Percentiles rank a stretch among this genome's conserved stretches.
Evolutionary conservation across 1,140 invertebrate genomes (phyloP).

Genomic region (Drosophila willistoni): DNA sequence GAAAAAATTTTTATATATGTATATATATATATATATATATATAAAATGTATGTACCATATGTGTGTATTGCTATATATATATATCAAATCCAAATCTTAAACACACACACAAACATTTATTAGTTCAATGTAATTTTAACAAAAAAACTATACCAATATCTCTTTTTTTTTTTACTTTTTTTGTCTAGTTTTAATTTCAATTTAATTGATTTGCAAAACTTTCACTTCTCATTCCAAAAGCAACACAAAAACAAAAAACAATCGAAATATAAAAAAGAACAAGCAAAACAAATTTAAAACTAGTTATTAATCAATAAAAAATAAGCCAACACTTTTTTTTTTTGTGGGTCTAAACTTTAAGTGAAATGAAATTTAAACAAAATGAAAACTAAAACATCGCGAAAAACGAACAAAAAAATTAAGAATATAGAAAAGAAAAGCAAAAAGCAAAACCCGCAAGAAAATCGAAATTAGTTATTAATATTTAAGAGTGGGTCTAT

Average conservation of each 20-base stretch:
- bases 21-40: conserved; percentile 41
- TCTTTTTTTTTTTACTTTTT: conserved; percentile 61
- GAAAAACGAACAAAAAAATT: conserved; percentile 13
- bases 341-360: conserved; percentile 51
- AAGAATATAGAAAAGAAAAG: neutral
- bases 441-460: conserved; percentile 5
- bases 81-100: conserved; percentile 7
- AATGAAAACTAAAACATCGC: conserved; percentile 16
- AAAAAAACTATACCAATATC: conserved; percentile 26
- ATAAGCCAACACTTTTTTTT: conserved; percentile 55
- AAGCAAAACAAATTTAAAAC: conserved; percentile 55
- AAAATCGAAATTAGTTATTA: conserved; percentile 62
- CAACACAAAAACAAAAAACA: conserved; percentile 38
- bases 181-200: conserved; percentile 78
- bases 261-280: conserved; percentile 37
- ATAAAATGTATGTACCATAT: conserved; percentile 41
- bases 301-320: conserved; percentile 51
- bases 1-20: conserved; percentile 35
- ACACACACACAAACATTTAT: conserved; percentile 6
- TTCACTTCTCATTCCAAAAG: conserved; percentile 27
- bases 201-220: conserved; percentile 78
- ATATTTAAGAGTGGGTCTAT: conserved; percentile 63
- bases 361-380: conserved; percentile 30
- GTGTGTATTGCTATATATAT: conserved; percentile 30
- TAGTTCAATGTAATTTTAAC: conserved; percentile 24